Evolutionary conservation across 2,888 invertebrate species (phyloP).

Genomic region (Synanthedon formicaeformis): DNA sequence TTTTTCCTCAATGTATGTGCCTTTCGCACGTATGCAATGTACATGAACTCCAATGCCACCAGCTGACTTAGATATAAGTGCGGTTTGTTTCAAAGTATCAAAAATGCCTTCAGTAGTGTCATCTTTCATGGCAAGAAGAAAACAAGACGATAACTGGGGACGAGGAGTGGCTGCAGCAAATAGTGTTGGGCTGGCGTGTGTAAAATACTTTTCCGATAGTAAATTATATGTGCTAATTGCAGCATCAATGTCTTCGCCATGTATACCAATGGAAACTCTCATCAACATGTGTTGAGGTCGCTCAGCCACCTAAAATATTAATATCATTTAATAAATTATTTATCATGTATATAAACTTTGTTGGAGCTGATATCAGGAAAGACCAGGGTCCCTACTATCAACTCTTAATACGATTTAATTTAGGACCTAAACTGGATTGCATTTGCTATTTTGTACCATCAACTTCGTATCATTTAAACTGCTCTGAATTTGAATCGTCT

Average conservation of each 20-base stretch:
- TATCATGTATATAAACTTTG: no score
- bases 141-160: conserved; percentile 96
- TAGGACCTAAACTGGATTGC: no score
- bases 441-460: no score
- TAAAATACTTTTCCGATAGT: conserved; percentile 95
- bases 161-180: conserved; percentile 93
- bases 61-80: conserved; percentile 95
- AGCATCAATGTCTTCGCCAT: conserved; percentile 90
- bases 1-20: conserved; percentile 92
- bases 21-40: conserved; percentile 93
- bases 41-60: conserved; percentile 98
- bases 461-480: no score
- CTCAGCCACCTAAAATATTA: conserved; percentile 77
- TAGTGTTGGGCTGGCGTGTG: conserved; percentile 97
- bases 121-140: conserved; percentile 91
- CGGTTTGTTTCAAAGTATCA: conserved; percentile 91
- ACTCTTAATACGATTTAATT: no score
- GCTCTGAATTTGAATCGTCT: no score
- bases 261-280: conserved; percentile 97
- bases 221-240: conserved; percentile 97
- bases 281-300: conserved; percentile 99
- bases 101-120: conserved; percentile 97
- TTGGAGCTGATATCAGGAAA: no score
- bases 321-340: neutral
- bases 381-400: no score